Conservation (phyloP, 2,888 invertebrate species). For the Spisula solida region DNA sequence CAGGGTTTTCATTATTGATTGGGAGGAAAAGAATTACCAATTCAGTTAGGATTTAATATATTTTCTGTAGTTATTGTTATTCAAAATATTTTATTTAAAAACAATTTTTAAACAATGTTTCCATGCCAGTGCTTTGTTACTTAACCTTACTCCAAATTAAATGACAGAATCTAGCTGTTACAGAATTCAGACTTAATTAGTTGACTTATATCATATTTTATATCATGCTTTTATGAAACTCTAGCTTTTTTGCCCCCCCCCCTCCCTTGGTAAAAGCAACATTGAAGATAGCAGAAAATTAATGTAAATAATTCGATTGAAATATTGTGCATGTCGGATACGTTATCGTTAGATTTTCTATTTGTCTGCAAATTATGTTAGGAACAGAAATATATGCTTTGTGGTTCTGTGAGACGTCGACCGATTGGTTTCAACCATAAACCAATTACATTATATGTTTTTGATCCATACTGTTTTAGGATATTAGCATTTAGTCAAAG, state of each 20-base stretch:
- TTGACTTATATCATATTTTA: not conserved
- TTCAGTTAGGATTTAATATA: too few species aligned
- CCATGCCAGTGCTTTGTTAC: too few species aligned
- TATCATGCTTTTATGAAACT: not conserved
- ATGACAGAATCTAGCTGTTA: too few species aligned
- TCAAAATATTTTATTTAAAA: too few species aligned
- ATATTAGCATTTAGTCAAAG: slow-evolving; percentile 22
- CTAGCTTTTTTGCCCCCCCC: not conserved
- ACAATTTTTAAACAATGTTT: too few species aligned
- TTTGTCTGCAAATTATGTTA: slow-evolving; percentile 16
- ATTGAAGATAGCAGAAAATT: slow-evolving; percentile 16
- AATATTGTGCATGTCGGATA: slow-evolving; percentile 16
- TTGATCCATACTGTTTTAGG: slow-evolving; percentile 5
- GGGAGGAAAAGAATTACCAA: too few species aligned
- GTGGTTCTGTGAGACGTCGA: not conserved
- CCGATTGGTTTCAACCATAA: not conserved
- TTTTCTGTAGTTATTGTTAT: too few species aligned
- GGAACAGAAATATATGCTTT: not conserved
- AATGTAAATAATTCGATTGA: slow-evolving; percentile 23
- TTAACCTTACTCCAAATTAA: too few species aligned
- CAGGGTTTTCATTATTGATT: too few species aligned
- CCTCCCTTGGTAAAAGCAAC: not conserved
- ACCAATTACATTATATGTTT: slow-evolving; percentile 9
- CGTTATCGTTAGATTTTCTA: slow-evolving; percentile 7
- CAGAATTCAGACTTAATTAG: not conserved